Percentiles rank a stretch among this genome's conserved stretches.
phyloP scores from a whole-genome alignment of 2,113 vertebrate species.

The Chionodraco myersi region DNA sequence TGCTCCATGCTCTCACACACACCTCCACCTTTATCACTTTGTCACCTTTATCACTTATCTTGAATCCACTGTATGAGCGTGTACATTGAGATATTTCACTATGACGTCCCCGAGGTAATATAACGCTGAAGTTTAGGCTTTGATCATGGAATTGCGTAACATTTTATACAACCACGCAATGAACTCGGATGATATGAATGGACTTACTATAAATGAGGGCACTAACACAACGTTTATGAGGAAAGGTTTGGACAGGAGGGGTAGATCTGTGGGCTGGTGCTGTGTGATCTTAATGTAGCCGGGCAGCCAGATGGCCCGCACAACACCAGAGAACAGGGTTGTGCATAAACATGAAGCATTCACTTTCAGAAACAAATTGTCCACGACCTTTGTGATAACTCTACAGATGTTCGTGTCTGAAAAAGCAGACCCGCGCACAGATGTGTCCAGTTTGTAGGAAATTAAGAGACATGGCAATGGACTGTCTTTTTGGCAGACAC shows the following conservation, averaged over 20 bases:
- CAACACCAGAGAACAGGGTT: slow-evolving; percentile 1
- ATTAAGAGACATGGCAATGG: slow-evolving; percentile 23
- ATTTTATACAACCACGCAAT: neutral
- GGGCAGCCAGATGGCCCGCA: slow-evolving; percentile 63
- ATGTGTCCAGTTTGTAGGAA: slow-evolving; percentile 1
- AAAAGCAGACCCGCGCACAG: neutral
- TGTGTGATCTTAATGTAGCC: slow-evolving; percentile 56
- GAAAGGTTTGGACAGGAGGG: slow-evolving; percentile 48
- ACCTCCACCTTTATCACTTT: neutral
- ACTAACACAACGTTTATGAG: slow-evolving; percentile 48
- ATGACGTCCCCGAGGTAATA: neutral
- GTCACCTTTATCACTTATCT: neutral
- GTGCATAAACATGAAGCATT: neutral
- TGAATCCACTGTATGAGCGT: neutral
- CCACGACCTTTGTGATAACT: neutral
- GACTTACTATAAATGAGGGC: neutral
- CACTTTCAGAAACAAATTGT: neutral
- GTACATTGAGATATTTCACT: neutral
- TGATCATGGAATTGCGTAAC: neutral
- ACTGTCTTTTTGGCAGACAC: slow-evolving; percentile 42
- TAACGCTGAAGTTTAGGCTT: neutral
- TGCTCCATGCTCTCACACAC: neutral
- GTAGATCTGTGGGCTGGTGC: slow-evolving; percentile 37
- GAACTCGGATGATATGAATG: neutral
- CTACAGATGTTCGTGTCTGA: slow-evolving; percentile 2